phyloP scores from a whole-genome alignment of 2,888 invertebrate species.

The Busseola fusca region DNA sequence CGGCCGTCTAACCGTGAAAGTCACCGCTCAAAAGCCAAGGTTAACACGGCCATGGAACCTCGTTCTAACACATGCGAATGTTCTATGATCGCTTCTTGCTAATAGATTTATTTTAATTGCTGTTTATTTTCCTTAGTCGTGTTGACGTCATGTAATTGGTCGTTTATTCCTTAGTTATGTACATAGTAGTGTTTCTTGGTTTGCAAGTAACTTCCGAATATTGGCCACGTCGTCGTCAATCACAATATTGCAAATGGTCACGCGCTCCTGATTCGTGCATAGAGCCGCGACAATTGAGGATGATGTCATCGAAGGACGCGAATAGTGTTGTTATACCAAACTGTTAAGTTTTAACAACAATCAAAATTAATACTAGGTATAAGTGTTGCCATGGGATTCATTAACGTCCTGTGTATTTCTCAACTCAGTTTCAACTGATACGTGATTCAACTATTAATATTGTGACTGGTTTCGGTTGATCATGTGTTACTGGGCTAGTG shows the following conservation, averaged over 20 bases:
- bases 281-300: conserved; percentile 51
- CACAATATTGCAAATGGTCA: conserved; percentile 56
- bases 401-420: conserved; percentile 36
- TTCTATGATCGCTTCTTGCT: conserved; percentile 78
- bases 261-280: conserved; percentile 54
- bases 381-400: conserved; percentile 32
- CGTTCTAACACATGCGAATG: conserved; percentile 82
- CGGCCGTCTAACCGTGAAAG: conserved; percentile 89
- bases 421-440: conserved; percentile 17
- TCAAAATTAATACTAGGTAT: conserved; percentile 31
- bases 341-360: conserved; percentile 35
- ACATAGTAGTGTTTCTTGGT: conserved; percentile 22
- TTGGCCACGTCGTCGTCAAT: conserved; percentile 51
- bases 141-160: conserved; percentile 80
- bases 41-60: conserved; percentile 84
- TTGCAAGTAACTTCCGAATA: conserved; percentile 63
- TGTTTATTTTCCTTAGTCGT: conserved; percentile 79
- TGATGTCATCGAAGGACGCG: conserved; percentile 69
- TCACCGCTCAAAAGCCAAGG: conserved; percentile 89
- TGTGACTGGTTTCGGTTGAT: conserved; percentile 16
- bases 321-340: conserved; percentile 37
- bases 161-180: conserved; percentile 68
- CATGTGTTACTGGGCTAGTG: conserved; percentile 31
- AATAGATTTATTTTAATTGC: conserved; percentile 73
- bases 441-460: conserved; percentile 28